Base-by-base conservation (phyloP, 2,113 vertebrate genomes). In the Mastomys natalensis region DNA sequence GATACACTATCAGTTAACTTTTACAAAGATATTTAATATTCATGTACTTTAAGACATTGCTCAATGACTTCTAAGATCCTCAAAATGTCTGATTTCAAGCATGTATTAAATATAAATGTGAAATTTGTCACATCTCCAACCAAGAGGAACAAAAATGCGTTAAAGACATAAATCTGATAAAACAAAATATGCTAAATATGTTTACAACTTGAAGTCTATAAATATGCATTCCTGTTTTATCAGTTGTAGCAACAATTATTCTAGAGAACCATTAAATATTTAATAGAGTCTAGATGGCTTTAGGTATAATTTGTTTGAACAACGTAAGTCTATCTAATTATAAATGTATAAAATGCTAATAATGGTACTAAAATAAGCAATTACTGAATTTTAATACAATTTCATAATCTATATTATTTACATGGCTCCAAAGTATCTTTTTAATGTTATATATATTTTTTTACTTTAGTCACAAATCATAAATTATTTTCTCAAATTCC, bases 61-160 rank as follows among this genome's bases (percentile, higher is more conserved):
- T 16, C 53, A 73, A 2, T 88, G 26, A 51, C 5, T 94, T 94
- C 31, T 60, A 89, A 53, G 77, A 64, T 45, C 40, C 82, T 81
- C 45, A 40, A 64, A 80, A 84, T 93, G 64, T 34, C 26, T 91
- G 40, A 93, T 72, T 88, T 84, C 21, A 72, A 88, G 76, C 53
- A 85, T 84, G 51, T 45, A 62, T n/a, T 77, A n/a, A 93, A 91
- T 95, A 93, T 77, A 90, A 94, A 87, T 87, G 77, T 87, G 43
- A 82, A 31, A 90, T 77, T 93, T 94, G 19, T 82, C 70, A 72
- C 43, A 96, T 72, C 51, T 77, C 15, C 21, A 93, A 78, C 90
- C 24, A 73, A 84, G n/a, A 96, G 62, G 34, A 95, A 40, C 16
- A 76, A 89, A 84, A 37, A 89, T 81, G 55, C 22, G 91, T 62